phyloP scores from a whole-genome alignment of 1,140 invertebrate species.

The Littorina saxatilis region DNA sequence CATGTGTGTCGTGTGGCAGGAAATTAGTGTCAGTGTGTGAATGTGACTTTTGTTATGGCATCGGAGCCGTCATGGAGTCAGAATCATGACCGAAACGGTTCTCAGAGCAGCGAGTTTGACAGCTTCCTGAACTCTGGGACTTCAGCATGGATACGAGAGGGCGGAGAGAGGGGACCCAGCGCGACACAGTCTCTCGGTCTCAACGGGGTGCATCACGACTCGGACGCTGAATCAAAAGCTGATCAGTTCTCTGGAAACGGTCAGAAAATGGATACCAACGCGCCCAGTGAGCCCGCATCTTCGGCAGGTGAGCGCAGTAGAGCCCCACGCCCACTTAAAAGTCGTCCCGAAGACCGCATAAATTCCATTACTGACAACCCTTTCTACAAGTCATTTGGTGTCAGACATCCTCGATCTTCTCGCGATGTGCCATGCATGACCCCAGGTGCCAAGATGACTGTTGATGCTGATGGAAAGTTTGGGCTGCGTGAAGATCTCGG shows the following conservation, averaged over 20 bases:
- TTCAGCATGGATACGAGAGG: slow-evolving; percentile 53
- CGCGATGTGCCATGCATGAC: not conserved
- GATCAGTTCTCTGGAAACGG: not conserved
- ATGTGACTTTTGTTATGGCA: slow-evolving; percentile 48
- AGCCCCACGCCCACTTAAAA: slow-evolving; percentile 35
- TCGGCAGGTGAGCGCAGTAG: slow-evolving; percentile 33
- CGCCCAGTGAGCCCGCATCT: slow-evolving; percentile 37
- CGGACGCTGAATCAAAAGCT: not conserved
- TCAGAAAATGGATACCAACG: slow-evolving; percentile 1
- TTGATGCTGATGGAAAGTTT: not conserved
- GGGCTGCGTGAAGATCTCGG: slow-evolving; percentile 52
- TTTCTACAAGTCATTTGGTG: slow-evolving; percentile 51
- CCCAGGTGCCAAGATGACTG: not conserved
- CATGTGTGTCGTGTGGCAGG: not conserved
- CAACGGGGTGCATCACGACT: slow-evolving; percentile 18
- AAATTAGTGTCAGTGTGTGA: slow-evolving; percentile 39
- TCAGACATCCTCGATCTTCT: slow-evolving; percentile 15
- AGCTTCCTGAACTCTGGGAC: slow-evolving; percentile 36
- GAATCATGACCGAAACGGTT: slow-evolving; percentile 37
- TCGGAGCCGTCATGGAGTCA: slow-evolving; percentile 57
- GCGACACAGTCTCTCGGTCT: slow-evolving; percentile 22
- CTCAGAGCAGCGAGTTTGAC: not conserved
- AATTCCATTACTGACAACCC: slow-evolving; percentile 50
- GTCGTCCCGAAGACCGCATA: slow-evolving; percentile 47
- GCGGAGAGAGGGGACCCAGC: slow-evolving; percentile 24